Base-by-base conservation (phyloP, 2,888 invertebrate species). In the Pinctada fucata region DNA sequence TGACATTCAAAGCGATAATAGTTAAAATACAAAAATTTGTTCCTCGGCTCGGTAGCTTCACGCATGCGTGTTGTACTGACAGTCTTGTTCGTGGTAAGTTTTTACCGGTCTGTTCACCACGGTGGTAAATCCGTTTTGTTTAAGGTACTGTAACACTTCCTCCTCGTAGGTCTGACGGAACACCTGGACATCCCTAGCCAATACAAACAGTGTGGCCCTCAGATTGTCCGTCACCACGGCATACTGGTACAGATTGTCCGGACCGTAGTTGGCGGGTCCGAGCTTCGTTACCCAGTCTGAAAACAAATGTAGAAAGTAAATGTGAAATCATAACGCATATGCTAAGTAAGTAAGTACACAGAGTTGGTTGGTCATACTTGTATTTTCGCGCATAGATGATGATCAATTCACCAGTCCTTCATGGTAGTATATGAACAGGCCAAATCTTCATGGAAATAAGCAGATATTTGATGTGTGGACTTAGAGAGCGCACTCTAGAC, bases 221-320 rank as follows among this genome's bases (percentile, higher is more conserved):
- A 87, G 10, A 68, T 86, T 84, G 79, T 86, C 86, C 8, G 83
- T 86, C 47, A 87, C 87, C 6, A 87, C 71, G 5, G 86, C 79
- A 66, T 87, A 87, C 68, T 87, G 83, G 73, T 87, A 87, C 49
- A 76, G 76, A 31, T 82, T 80, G 3, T 83, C 79, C 3, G 82
- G 72, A 4, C 86, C 85, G 67, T 72, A 87, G 31, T 83, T 84
- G 0, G 79, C 80, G 0, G 86, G 86, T 58, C 87, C 87, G 13
- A 87, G 84, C 67, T 84, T 82, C 10, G 86, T 69, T 10, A 87
- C 85, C 87, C 87, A 87, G 68, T 87, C 87, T 86, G 82, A 67
- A 81, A 83, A n/a, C 52, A 64, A 50, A 3, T 31, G 1, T 1
- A 69, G 3, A 47, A 78, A 16, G 31, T 31, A 31, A 0, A 31